Conservation (phyloP, 2,797 vertebrate species). For the Gymnoscopelus microlampas region DNA sequence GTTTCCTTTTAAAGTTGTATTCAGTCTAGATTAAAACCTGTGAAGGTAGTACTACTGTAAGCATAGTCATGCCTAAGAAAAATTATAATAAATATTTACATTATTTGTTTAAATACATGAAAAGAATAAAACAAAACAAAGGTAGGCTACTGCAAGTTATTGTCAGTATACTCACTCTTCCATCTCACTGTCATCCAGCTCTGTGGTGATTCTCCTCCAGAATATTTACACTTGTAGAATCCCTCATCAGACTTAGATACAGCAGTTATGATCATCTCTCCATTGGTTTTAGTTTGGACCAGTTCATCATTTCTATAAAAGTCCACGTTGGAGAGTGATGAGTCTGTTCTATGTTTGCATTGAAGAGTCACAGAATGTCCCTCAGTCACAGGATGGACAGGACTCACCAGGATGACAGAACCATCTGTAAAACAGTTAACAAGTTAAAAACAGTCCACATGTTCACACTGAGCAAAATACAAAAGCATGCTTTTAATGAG, state of each 20-base stretch:
- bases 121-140: too few relatives aligned
- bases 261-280: conserved; percentile 41
- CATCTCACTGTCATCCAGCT: conserved; percentile 41
- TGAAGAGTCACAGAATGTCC: conserved; percentile 47
- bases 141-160: too few relatives aligned
- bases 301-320: conserved; percentile 50
- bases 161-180: conserved; percentile 11
- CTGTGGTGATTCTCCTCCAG: conserved; percentile 22
- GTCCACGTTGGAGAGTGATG: neutral
- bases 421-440: conserved; percentile 6
- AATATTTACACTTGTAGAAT: conserved; percentile 43
- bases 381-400: conserved; percentile 40
- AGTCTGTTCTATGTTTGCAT: conserved; percentile 4
- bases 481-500: too few relatives aligned
- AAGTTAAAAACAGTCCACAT: neutral
- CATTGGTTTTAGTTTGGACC: conserved; percentile 18
- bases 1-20: too few relatives aligned
- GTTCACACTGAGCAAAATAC: too few relatives aligned
- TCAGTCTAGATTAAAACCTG: too few relatives aligned
- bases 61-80: too few relatives aligned
- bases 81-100: too few relatives aligned
- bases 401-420: conserved; percentile 30
- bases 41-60: too few relatives aligned
- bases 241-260: conserved; percentile 52
- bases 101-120: too few relatives aligned